phyloP scores from a whole-genome alignment of 1,140 invertebrate species.

The Acarapis woodi region DNA sequence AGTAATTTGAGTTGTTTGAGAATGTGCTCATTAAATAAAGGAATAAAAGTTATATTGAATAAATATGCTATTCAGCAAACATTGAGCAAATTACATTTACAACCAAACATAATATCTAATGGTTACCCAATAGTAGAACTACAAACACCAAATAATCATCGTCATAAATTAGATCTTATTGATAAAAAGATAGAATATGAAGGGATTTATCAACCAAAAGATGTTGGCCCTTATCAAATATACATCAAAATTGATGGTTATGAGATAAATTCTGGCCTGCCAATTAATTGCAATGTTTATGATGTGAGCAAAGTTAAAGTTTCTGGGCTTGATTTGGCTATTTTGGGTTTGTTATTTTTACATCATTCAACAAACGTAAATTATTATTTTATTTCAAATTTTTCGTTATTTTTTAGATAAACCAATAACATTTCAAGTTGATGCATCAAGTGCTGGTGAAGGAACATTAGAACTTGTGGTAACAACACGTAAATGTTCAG shows the following conservation, averaged over 20 bases:
- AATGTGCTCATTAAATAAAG: conserved; percentile 26
- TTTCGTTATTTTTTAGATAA: too few species aligned
- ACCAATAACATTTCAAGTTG: conserved; percentile 28
- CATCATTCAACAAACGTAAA: too few species aligned
- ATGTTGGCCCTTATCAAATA: conserved; percentile 41
- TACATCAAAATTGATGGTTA: conserved; percentile 45
- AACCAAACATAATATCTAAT: too few species aligned
- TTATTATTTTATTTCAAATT: too few species aligned
- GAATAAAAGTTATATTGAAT: conserved; percentile 28
- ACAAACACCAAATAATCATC: too few species aligned
- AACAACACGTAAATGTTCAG: conserved; percentile 44
- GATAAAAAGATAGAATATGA: conserved; percentile 1
- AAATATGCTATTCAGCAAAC: too few species aligned
- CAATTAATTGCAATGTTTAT: conserved; percentile 70
- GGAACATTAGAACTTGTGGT: conserved; percentile 81
- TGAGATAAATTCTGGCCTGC: conserved; percentile 47
- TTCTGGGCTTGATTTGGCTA: conserved; percentile 30
- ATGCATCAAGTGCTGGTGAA: conserved; percentile 78
- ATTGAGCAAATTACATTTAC: too few species aligned
- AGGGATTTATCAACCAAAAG: conserved; percentile 13
- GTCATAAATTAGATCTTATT: neutral
- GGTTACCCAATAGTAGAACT: too few species aligned
- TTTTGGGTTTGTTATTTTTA: too few species aligned
- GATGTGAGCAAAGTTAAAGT: conserved; percentile 58
- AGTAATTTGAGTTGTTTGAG: conserved; percentile 17